Conservation (phyloP, 2,113 vertebrate species). For the Formicarius rufipectus region DNA sequence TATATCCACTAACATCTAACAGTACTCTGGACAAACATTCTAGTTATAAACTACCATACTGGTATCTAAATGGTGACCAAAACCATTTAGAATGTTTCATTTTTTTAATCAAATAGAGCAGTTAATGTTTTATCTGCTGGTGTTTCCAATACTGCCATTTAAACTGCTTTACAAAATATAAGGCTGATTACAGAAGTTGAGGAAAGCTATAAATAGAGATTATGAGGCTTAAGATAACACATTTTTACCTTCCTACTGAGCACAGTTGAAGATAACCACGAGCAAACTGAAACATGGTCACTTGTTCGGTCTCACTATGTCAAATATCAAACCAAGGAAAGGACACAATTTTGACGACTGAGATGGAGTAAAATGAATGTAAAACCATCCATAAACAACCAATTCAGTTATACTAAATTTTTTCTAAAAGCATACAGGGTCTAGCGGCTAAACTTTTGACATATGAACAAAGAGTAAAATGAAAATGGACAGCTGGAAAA, state of each 20-base stretch:
- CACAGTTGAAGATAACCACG: background rate
- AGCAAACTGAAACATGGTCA: background rate
- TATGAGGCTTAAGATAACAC: background rate
- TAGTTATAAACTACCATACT: background rate
- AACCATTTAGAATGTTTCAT: background rate
- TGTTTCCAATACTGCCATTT: background rate
- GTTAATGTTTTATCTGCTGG: background rate
- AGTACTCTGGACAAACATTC: background rate
- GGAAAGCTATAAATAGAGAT: background rate
- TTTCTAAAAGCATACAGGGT: background rate
- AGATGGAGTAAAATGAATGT: background rate
- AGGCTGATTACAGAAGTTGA: background rate
- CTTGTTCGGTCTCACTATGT: background rate
- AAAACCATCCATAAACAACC: background rate
- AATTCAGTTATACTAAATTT: background rate
- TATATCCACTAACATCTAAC: background rate
- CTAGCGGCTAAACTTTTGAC: background rate
- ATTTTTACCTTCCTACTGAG: background rate
- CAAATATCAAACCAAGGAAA: background rate
- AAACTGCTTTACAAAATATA: background rate
- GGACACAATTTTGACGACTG: background rate
- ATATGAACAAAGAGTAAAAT: background rate
- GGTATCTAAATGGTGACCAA: background rate
- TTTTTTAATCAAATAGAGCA: background rate
- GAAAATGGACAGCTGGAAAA: conserved; percentile 1